phyloP scores from a whole-genome alignment of 2,888 invertebrate species.

The Piscicola geometra region DNA sequence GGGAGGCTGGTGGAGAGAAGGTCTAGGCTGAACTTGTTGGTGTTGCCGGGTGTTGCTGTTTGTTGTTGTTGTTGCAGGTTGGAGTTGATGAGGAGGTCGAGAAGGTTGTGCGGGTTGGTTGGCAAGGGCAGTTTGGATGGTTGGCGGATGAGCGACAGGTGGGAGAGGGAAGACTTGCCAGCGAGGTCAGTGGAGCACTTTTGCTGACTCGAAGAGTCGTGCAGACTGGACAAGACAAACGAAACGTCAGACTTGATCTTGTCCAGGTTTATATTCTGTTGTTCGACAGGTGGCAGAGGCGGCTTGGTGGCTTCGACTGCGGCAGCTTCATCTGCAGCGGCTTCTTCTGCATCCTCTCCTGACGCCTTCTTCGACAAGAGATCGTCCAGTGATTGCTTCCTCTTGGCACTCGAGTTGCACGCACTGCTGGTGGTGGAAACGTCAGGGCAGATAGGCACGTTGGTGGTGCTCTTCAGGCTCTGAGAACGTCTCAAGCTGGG shows the following conservation, averaged over 20 bases:
- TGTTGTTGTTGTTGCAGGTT: neutral
- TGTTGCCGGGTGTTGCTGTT: neutral
- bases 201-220: conserved; percentile 2
- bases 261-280: neutral
- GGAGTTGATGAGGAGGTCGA: neutral
- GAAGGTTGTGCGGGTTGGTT: neutral
- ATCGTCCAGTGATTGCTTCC: conserved; percentile 36
- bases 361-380: conserved; percentile 15
- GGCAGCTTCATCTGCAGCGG: neutral
- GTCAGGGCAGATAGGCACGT: neutral
- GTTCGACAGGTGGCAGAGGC: neutral
- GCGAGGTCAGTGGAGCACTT: no score
- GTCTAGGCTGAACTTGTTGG: neutral
- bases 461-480: conserved; percentile 29
- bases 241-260: conserved; percentile 21
- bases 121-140: neutral
- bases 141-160: conserved; percentile 18
- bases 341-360: neutral
- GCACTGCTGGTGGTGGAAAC: neutral
- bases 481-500: conserved; percentile 30
- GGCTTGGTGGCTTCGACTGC: neutral
- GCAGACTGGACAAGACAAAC: conserved; percentile 6
- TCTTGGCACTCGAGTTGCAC: conserved; percentile 2
- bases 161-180: neutral
- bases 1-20: neutral